Evolutionary conservation across 2,113 vertebrate species (phyloP).

Genomic region (human): DNA sequence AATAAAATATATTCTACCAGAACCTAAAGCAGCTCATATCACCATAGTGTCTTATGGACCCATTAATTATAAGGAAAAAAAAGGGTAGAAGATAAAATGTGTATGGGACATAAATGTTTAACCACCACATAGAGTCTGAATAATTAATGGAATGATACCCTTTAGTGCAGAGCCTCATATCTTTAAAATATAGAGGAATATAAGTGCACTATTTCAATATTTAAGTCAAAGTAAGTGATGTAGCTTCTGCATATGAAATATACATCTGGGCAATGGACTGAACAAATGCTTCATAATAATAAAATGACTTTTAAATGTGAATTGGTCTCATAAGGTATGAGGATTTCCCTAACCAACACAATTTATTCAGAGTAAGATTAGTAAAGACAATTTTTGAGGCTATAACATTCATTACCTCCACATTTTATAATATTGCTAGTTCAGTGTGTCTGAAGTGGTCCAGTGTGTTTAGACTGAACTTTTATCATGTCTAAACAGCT

Average conservation of each 20-base stretch:
- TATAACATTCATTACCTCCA: conserved; percentile 59
- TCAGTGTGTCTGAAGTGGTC: conserved; percentile 59
- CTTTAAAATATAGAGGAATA: conserved; percentile 67
- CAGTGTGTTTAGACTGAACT: conserved; percentile 72
- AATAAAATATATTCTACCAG: conserved; percentile 53
- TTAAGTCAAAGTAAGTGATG: conserved; percentile 67
- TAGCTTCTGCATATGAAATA: conserved; percentile 47
- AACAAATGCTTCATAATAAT: conserved; percentile 64
- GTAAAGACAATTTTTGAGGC: conserved; percentile 70
- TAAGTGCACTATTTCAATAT: conserved; percentile 66
- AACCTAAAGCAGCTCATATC: conserved; percentile 52
- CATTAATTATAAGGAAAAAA: conserved; percentile 53
- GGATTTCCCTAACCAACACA: conserved; percentile 55
- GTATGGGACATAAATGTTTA: conserved; percentile 71
- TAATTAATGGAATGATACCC: conserved; percentile 77
- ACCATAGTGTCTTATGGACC: conserved; percentile 41
- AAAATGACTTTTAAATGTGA: conserved; percentile 66
- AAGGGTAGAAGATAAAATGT: conserved; percentile 64
- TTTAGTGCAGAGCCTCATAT: conserved; percentile 40
- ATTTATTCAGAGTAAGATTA: conserved; percentile 63
- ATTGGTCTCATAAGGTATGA: conserved; percentile 65
- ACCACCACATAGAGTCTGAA: conserved; percentile 72
- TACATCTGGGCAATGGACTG: neutral
- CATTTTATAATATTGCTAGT: conserved; percentile 58
- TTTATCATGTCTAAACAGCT: conserved; percentile 74